Percentiles rank a stretch among this genome's conserved stretches.
phyloP scores from a whole-genome alignment of 2,797 vertebrate genomes.

The Nannoperca australis region DNA sequence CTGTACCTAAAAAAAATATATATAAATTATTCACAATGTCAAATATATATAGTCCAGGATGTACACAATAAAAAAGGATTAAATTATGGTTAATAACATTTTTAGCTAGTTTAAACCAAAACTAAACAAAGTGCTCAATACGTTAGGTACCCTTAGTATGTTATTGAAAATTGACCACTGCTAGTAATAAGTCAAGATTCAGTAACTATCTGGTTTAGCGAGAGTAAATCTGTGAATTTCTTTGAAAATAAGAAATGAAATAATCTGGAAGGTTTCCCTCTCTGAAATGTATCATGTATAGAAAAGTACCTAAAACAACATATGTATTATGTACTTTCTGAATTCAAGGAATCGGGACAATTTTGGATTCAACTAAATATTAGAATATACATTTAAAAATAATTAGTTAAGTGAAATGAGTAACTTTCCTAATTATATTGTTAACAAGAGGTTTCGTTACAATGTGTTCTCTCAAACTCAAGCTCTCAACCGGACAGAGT shows the following conservation, averaged over 20 bases:
- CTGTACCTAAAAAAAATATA: not conserved
- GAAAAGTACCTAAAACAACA: not conserved
- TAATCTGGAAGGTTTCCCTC: not conserved
- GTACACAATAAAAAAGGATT: not conserved
- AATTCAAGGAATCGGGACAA: not conserved
- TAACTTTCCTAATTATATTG: not conserved
- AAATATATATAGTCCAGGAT: not conserved
- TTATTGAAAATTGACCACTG: not conserved
- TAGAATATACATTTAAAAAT: not conserved
- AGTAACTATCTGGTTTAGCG: not conserved
- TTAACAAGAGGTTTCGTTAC: not conserved
- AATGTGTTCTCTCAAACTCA: not conserved
- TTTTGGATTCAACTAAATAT: not conserved
- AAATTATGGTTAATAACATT: not conserved
- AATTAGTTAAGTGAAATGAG: no score
- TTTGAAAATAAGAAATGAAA: not conserved
- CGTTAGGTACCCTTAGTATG: no score
- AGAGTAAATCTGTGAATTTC: not conserved
- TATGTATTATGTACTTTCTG: not conserved
- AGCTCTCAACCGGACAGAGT: constrained; percentile 3
- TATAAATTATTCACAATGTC: not conserved
- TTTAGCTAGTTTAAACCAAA: not conserved
- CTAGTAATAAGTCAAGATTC: not conserved
- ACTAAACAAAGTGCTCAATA: not conserved
- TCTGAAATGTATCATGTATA: not conserved